Percentiles rank a stretch among this genome's conserved stretches.
Conservation (phyloP, 2,888 invertebrate genomes). For the Heteromurus nitidus region DNA sequence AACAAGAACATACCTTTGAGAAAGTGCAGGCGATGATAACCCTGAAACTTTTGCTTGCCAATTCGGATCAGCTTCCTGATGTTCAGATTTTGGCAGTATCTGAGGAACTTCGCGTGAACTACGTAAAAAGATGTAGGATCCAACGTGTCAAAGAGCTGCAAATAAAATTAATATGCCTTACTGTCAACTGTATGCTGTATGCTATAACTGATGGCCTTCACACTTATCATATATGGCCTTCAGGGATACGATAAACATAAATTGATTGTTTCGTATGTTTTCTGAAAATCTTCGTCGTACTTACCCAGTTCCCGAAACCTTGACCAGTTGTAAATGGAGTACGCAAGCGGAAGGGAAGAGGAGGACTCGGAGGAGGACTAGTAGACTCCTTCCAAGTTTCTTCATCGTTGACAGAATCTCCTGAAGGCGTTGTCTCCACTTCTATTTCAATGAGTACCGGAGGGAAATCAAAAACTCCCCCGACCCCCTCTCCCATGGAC, state of each 20-base stretch:
- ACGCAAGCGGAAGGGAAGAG: constrained; percentile 1
- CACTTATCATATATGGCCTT: too few relatives aligned
- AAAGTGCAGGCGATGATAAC: neutral
- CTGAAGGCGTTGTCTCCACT: neutral
- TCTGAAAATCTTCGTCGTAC: neutral
- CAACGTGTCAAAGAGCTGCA: neutral
- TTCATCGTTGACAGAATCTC: neutral
- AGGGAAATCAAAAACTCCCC: constrained; percentile 6
- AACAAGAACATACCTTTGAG: constrained; percentile 9
- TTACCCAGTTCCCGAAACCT: constrained; percentile 40
- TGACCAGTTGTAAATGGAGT: constrained; percentile 11
- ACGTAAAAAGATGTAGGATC: neutral
- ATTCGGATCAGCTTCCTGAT: neutral
- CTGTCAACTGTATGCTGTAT: neutral
- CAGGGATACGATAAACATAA: too few relatives aligned
- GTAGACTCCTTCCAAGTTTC: neutral
- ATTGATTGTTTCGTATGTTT: neutral
- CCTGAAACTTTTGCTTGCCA: constrained; percentile 10
- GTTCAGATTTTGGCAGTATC: neutral
- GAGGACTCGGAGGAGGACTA: neutral
- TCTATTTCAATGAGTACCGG: neutral
- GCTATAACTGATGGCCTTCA: too few relatives aligned
- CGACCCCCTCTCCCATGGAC: constrained; percentile 27
- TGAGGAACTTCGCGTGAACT: neutral
- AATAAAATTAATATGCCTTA: neutral